These are phyloP conservation scores for Eptatretus burgeri DNA, from an alignment of 2,113 vertebrate species.

Conservation along the genomic window DNA sequence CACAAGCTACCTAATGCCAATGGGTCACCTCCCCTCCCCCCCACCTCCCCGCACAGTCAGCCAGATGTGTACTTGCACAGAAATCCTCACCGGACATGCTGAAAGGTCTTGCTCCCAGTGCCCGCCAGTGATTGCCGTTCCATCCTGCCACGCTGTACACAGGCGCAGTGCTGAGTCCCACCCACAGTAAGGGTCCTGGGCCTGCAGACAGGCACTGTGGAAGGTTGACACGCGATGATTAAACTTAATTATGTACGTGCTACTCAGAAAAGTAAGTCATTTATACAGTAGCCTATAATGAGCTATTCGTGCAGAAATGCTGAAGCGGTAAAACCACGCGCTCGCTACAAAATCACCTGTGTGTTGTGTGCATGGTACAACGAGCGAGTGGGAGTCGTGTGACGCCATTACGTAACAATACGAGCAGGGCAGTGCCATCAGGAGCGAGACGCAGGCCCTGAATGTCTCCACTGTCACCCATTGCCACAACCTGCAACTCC, in stretches of 20 bases:
- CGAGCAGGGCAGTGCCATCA: no score
- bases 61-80: neutral
- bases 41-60: neutral
- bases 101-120: slow-evolving; percentile 95
- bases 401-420: no score
- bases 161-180: slow-evolving; percentile 62
- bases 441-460: no score
- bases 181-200: slow-evolving; percentile 79
- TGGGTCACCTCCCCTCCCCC: neutral
- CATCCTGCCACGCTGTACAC: slow-evolving; percentile 81
- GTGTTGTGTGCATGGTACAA: neutral
- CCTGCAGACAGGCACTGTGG: slow-evolving; percentile 50
- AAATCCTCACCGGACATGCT: slow-evolving; percentile 43
- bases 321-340: neutral
- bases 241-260: neutral
- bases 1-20: neutral
- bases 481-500: no score
- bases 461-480: no score
- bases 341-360: neutral
- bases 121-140: slow-evolving; percentile 53
- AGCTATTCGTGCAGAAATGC: neutral
- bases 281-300: neutral
- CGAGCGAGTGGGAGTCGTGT: neutral
- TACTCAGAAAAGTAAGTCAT: neutral
- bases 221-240: neutral